Evolutionary conservation across 2,888 invertebrate species (phyloP), one percentile per base, ranked within the genome.

Genomic region (Mycalesis mineus): DNA sequence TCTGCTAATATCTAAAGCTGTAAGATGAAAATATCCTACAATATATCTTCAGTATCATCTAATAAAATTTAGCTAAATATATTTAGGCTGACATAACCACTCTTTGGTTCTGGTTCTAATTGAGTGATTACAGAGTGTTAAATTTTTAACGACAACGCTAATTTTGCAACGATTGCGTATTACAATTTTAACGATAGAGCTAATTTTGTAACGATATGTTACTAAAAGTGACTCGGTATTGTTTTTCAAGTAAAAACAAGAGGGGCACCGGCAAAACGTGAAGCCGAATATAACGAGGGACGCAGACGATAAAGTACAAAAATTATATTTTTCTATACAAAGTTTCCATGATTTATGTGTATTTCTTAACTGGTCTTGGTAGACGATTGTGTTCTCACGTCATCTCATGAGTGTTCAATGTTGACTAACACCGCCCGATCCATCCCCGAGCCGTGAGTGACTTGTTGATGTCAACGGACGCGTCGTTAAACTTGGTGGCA

Each of bases 201-300:
- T 22, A 22, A 22, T 22, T 36, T 40, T 48, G 29, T 45, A 36
- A 49, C 50, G 44, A 57, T 15, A 60, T 55, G 40, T 54, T 61
- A 62, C 45, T 60, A 36, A 65, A 65, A 58, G 55, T 62, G 55
- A 57, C 51, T 58, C 60, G 61, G 55, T 64, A 73, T 84, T 83
- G 69, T 84, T 80, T 84, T 85, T 86, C 86, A 87, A 87, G 88
- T 85, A 82, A 80, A 82, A 68, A 73, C 79, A 86, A 84, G 86
- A 78, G 84, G 78, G 79, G 78, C 84, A 62, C 67, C 80, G 76
- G 74, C 81, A 82, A 84, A 82, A 78, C 79, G 75, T 83, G 85
- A 84, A 78, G 15, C 73, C 66, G 74, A 71, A 22, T 74, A 74
- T 58, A 58, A 67, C 64, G 68, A 62, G 58, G 62, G 66, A 63